phyloP scores from a whole-genome alignment of 2,888 invertebrate genomes.

The Drosophila niveifrons region DNA sequence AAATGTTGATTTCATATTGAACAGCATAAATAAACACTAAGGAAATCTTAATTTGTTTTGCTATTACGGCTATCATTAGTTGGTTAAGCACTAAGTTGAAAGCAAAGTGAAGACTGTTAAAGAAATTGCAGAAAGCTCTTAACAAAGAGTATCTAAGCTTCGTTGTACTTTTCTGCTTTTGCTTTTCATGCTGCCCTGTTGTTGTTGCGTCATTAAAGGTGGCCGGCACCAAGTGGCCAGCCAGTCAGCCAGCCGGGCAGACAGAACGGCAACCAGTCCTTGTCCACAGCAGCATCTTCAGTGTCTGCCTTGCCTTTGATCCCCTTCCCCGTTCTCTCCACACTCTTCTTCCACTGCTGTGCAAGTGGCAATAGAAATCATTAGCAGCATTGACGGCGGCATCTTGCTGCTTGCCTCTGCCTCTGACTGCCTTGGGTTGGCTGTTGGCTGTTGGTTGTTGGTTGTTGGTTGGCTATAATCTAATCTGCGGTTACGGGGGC shows the following conservation, averaged over 20 bases:
- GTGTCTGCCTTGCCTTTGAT: slow-evolving; percentile 14
- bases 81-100: no score
- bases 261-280: slow-evolving; percentile 62
- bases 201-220: slow-evolving; percentile 71
- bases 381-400: slow-evolving; percentile 63
- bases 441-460: slow-evolving; percentile 57
- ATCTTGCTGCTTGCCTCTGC: slow-evolving; percentile 8
- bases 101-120: no score
- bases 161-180: background rate
- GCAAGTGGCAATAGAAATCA: slow-evolving; percentile 77
- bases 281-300: slow-evolving; percentile 20
- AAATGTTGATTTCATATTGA: no score
- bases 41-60: no score
- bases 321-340: slow-evolving; percentile 29
- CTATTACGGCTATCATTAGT: no score
- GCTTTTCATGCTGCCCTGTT: slow-evolving; percentile 9
- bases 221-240: slow-evolving; percentile 41
- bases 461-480: slow-evolving; percentile 63
- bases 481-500: slow-evolving; percentile 70
- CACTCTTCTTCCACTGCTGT: background rate
- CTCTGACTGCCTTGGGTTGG: slow-evolving; percentile 37
- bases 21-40: no score
- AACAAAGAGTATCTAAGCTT: slow-evolving; percentile 38
- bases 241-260: slow-evolving; percentile 42
- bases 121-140: no score